phyloP scores from a whole-genome alignment of 2,888 invertebrate species.

The Pristionchus arcanus region DNA sequence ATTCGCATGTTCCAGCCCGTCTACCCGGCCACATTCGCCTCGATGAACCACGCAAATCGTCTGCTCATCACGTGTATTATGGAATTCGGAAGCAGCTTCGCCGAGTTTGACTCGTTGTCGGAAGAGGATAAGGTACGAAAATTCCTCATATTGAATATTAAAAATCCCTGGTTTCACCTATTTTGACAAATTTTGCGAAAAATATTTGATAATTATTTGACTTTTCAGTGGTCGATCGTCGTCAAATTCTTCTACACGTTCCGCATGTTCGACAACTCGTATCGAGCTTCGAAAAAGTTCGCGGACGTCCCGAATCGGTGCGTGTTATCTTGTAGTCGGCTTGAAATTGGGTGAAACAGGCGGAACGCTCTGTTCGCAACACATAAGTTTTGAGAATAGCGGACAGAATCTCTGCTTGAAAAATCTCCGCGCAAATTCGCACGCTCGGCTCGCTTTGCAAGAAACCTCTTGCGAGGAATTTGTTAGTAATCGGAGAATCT shows the following conservation, averaged over 20 bases:
- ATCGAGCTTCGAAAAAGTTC: constrained; percentile 6
- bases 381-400: background rate
- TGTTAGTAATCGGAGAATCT: background rate
- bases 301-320: background rate
- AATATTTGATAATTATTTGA: no score
- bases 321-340: background rate
- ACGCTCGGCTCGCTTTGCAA: no score
- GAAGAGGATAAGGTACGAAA: background rate
- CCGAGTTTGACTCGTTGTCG: background rate
- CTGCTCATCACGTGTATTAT: constrained; percentile 27
- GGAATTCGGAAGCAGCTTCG: constrained; percentile 9
- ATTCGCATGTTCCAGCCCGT: background rate
- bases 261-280: constrained; percentile 38
- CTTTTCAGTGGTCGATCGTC: background rate
- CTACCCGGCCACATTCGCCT: constrained; percentile 11
- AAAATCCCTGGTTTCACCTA: no score
- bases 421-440: background rate
- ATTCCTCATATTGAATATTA: no score
- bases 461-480: no score
- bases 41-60: constrained; percentile 20
- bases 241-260: constrained; percentile 44
- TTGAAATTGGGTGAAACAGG: no score
- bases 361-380: background rate
- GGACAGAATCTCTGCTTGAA: background rate
- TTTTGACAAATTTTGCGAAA: no score